These are phyloP conservation scores for Pegoplata infirma DNA, from an alignment of 2,888 invertebrate species.

Conservation along the genomic window DNA sequence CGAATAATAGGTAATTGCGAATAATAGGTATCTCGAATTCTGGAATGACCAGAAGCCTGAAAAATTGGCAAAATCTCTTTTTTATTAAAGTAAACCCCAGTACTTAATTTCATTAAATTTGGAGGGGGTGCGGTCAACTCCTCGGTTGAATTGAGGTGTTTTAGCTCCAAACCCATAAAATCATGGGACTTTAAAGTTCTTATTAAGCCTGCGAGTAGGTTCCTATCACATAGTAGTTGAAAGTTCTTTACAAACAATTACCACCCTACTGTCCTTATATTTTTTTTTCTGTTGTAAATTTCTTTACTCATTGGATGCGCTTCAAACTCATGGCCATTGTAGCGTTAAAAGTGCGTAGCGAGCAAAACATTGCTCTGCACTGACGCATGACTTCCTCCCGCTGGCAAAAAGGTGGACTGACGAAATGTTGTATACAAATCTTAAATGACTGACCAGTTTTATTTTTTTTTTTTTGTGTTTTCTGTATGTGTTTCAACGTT, in stretches of 20 bases:
- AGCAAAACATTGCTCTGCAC: conserved; percentile 50
- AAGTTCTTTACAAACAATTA: not conserved
- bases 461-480: not conserved
- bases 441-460: conserved; percentile 38
- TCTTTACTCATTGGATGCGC: conserved; percentile 51
- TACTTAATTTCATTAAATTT: no score
- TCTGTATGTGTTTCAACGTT: conserved; percentile 7
- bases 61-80: no score
- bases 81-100: no score
- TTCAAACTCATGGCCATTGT: conserved; percentile 50
- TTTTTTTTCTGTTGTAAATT: conserved; percentile 20
- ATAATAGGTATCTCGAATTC: no score
- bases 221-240: no score
- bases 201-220: no score
- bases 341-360: conserved; percentile 62
- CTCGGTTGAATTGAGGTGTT: no score
- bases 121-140: no score
- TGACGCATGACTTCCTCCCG: conserved; percentile 63
- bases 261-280: not conserved
- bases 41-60: no score
- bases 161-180: no score
- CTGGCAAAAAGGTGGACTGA: conserved; percentile 59
- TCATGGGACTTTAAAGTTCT: no score
- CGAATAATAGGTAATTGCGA: no score
- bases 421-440: conserved; percentile 45